Base-by-base conservation (phyloP, 2,888 invertebrate genomes). In the Ariolimax columbianus region DNA sequence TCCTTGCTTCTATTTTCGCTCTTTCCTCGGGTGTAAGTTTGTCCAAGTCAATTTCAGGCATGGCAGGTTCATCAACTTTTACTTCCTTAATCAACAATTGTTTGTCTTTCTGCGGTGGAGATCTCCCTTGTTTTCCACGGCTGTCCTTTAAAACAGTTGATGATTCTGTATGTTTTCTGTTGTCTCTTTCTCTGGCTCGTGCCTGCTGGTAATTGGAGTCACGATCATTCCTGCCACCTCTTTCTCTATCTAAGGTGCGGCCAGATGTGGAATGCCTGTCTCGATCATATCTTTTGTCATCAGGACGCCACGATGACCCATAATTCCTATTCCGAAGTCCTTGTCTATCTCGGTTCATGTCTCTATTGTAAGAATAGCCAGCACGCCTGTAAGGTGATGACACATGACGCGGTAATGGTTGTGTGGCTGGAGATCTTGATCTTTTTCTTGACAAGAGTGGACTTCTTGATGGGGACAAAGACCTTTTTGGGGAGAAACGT, bases 1-100 rank as follows among this genome's bases (percentile, higher is more conserved):
- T 87, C 19, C 90, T 87, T 11, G 90, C 90, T 73, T 89, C 90
- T 63, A 90, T 79, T 77, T 87, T 86, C 7, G 88, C 84, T 59
- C 82, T 84, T 40, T 88, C 88, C 55, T 88, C 88, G 26, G 87
- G 87, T 17, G 81, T 84, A 68, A 87, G 84, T 36, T 83, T 82
- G 30, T 82, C 80, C n/a, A 83, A 59, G 33, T 87, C 85, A 59
- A 77, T 79, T 33, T 75, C 63, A 40, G 81, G 68, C 47, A 55
- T 26, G 7, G 73, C 36, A 63, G 81, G 43, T 14, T 85, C 85
- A 38, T 38, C 47, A n/a, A n/a, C 36, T 38, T 51, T 85, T 19
- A 40, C 26, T 51, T 51, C 73, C 51, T 72, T 81, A 47, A 38
- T 9, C 14, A 81, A 36, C 4, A 43, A 51, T n/a, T 17, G 77